Base-by-base conservation (phyloP, 2,113 vertebrate species). In the Clarias gariepinus region DNA sequence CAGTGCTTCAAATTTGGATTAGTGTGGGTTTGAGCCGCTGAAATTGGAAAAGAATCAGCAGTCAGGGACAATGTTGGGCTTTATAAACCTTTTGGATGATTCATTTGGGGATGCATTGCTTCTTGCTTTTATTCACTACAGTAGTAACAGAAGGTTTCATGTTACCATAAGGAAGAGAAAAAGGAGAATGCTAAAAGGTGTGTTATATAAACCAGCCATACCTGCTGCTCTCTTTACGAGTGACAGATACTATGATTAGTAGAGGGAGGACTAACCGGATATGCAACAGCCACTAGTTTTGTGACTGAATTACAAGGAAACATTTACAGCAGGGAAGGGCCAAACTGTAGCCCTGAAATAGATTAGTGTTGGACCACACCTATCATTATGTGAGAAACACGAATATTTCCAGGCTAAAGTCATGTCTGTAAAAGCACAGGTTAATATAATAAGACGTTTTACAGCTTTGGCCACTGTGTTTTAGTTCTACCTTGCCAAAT, bases 121-220 rank as follows among this genome's bases (percentile, higher is more conserved):
- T 23, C n/a, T 81, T 73, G 12, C 21, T 25, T 66, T 7, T 69
- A 73, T 85, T 73, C 63, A 33, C 55, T 11, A 57, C 60, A 88
- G 64, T 71, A 60, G 71, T 77, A 81, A 41, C 61, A 61, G 81
- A 90, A 86, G 64, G 80, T 83, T 58, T 83, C 58, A 10, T 74
- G 55, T 78, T 77, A 19, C 64, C 36, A 84, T 16, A 64, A 61
- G 84, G 63, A n/a, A 30, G 9, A 47, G 52, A 83, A 81, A 47
- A 76, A 47, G 25, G 3, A 25, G 25, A 8, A 81, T 88, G 90
- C 69, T 79, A 36, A 81, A 88, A 89, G 94, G 94, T 87, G 93
- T 92, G 92, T 91, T 91, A 64, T 91, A 83, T 79, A 89, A 95
- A 94, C 94, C 92, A 92, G 94, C 93, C 90, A 82, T 87, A 93